Evolutionary conservation across 2,888 invertebrate species (phyloP).

Genomic region (Drosophila longiperda): DNA sequence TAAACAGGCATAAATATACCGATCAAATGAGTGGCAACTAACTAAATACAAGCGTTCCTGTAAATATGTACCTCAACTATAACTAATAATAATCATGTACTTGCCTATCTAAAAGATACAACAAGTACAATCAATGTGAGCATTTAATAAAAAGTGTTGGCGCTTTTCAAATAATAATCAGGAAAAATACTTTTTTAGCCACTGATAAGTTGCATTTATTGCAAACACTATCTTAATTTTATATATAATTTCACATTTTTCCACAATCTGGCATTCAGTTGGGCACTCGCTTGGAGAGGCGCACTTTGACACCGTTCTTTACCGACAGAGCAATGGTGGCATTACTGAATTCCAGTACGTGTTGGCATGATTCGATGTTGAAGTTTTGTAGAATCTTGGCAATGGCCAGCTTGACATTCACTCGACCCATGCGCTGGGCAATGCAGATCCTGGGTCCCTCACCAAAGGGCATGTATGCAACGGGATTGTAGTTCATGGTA

Average conservation of each 20-base stretch:
- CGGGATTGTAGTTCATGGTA: constrained; percentile 72
- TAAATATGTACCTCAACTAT: constrained; percentile 44
- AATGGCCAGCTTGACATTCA: constrained; percentile 77
- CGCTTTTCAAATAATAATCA: constrained; percentile 29
- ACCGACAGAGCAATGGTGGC: constrained; percentile 67
- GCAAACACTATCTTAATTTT: neutral
- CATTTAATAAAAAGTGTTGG: constrained; percentile 64
- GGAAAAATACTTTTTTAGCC: neutral
- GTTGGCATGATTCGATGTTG: constrained; percentile 68
- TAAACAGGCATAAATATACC: constrained; percentile 35
- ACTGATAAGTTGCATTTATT: constrained; percentile 25
- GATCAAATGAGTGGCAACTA: constrained; percentile 19
- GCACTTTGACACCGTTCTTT: constrained; percentile 76
- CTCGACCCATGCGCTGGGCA: constrained; percentile 80
- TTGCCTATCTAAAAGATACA: constrained; percentile 35
- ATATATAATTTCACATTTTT: constrained; percentile 11
- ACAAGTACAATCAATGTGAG: constrained; percentile 45
- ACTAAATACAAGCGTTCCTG: constrained; percentile 35
- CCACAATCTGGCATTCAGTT: neutral
- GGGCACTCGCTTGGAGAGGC: constrained; percentile 54
- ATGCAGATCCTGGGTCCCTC: constrained; percentile 85
- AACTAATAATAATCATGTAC: constrained; percentile 9
- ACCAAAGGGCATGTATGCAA: constrained; percentile 84
- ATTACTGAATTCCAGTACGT: constrained; percentile 72
- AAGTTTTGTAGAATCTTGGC: constrained; percentile 74